Conservation (phyloP, 35 echinoderm and acorn worm genomes). For the Apostichopus japonicus region DNA sequence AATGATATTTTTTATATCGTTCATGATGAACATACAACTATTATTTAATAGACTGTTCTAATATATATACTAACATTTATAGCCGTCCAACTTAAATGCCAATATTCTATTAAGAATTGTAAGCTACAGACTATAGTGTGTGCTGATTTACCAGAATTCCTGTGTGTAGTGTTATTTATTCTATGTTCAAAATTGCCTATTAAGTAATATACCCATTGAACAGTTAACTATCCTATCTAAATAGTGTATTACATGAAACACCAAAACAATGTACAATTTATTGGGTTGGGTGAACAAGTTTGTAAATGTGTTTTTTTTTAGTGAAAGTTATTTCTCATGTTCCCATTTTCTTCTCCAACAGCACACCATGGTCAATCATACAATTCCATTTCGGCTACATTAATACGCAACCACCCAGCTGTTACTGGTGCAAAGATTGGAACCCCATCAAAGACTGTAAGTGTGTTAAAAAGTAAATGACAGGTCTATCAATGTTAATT, state of each 20-base stretch:
- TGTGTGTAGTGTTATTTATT: neutral
- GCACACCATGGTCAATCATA: constrained; percentile 36
- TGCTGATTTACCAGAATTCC: no score
- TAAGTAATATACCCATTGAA: neutral
- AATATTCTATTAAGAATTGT: no score
- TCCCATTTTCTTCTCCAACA: constrained; percentile 1
- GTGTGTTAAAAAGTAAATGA: neutral
- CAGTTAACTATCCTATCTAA: neutral
- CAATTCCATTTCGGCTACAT: constrained; percentile 23
- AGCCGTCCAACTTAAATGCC: no score
- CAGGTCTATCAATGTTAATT: no score
- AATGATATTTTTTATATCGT: neutral
- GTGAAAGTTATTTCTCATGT: neutral
- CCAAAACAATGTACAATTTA: no score
- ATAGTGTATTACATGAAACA: neutral
- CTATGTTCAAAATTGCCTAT: neutral
- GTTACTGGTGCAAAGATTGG: constrained; percentile 56
- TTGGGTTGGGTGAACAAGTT: no score
- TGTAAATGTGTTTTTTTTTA: neutral
- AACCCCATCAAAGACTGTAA: constrained; percentile 60
- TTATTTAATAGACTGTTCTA: neutral
- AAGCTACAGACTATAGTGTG: no score
- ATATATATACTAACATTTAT: neutral
- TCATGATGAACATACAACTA: neutral
- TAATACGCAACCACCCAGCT: constrained; percentile 55